Base-by-base conservation (phyloP, 2,888 invertebrate species). In the Lepidocyrtoides sp. region DNA sequence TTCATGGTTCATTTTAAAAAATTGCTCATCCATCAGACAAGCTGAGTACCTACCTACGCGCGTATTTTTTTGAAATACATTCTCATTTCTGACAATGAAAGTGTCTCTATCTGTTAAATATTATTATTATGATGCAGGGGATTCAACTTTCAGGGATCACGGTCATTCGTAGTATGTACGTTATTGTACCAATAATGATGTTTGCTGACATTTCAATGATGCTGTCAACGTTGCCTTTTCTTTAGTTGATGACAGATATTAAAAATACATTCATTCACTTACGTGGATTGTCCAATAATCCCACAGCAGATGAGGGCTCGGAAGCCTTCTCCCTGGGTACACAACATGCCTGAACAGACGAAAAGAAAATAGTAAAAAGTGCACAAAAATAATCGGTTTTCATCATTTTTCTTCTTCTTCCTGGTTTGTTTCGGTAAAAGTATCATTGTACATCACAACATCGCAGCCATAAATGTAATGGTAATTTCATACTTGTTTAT, bases 271-370 rank as follows among this genome's bases (percentile, higher is more conserved):
- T n/a, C n/a, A 44, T 86, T 20, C 95, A 97, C 98, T 98, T 96
- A 98, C 98, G 98, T 95, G 98, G 98, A 95, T 98, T 98, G 95
- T 98, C 97, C 1, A 98, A 96, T 20, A 97, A 96, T 0, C 95
- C 96, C 23, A 95, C 95, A 81, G 95, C 94, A 14, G 93, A 48
- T 14, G 91, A 93, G 94, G 95, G 51, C 85, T 95, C 95, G 48
- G 96, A 94, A 95, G 97, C 97, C 93, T 97, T 96, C 95, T 98
- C 98, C 75, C 95, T 94, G 79, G 96, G 95, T 10, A 98, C 97
- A 95, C 98, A 98, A 95, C 98, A 98, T 1, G 92, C 86, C 91
- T 91, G 60, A 7, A 77, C n/a, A 66, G 17, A 29, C n/a, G n/a
- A 81, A 32, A 81, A 2, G 17, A 54, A 26, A 36, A 17, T 44